phyloP scores from a whole-genome alignment of 2,888 invertebrate genomes.

The Caenorhabditis macrosperma region DNA sequence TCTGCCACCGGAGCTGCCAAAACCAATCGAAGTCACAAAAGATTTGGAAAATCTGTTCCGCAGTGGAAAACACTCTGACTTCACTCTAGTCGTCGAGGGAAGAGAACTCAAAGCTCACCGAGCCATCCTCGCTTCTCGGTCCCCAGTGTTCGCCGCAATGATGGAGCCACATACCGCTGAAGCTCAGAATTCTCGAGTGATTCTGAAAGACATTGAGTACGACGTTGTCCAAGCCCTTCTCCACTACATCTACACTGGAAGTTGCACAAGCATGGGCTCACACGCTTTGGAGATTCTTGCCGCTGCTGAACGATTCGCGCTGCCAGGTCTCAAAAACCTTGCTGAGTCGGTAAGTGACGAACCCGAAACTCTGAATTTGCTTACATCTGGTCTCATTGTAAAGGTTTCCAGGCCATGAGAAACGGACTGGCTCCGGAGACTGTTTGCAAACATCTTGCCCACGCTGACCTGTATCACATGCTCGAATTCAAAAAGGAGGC shows the following conservation, averaged over 20 bases:
- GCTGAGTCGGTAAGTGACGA: conserved; percentile 74
- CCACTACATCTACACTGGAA: conserved; percentile 77
- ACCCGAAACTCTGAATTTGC: background rate
- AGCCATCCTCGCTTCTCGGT: conserved; percentile 71
- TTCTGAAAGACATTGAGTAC: conserved; percentile 69
- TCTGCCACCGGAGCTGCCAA: conserved; percentile 27
- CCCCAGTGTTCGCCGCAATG: conserved; percentile 76
- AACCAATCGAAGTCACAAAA: conserved; percentile 67
- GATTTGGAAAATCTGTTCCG: conserved; percentile 73
- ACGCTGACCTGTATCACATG: conserved; percentile 77
- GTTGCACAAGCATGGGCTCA: conserved; percentile 65
- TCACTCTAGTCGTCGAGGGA: conserved; percentile 71
- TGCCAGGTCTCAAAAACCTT: conserved; percentile 79
- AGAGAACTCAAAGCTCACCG: conserved; percentile 64
- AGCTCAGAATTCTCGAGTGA: conserved; percentile 63
- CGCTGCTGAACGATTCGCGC: conserved; percentile 78
- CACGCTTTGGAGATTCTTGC: conserved; percentile 77
- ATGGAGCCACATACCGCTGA: conserved; percentile 77
- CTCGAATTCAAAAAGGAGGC: conserved; percentile 77
- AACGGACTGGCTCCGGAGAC: conserved; percentile 69
- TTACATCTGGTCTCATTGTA: background rate
- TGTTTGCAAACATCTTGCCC: conserved; percentile 74
- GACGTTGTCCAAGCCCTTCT: conserved; percentile 76
- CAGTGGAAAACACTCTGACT: conserved; percentile 74
- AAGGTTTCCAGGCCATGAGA: conserved; percentile 70